Base-by-base conservation (phyloP, 2,888 invertebrate genomes). In the Acanthacorydalis orientalis region DNA sequence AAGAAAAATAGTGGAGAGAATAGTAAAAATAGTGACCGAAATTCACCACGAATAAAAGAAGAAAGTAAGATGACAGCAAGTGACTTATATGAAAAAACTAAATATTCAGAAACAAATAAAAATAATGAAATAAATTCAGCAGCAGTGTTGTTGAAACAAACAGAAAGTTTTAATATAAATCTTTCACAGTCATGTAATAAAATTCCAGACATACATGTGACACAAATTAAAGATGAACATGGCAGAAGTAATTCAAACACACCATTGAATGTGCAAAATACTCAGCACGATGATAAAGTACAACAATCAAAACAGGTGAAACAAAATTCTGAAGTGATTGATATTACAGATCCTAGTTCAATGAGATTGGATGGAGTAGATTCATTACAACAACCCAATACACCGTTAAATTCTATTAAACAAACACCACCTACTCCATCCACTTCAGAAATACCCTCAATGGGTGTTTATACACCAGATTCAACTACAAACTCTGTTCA, bases 391-490 rank as follows among this genome's bases (percentile, higher is more conserved):
- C 59, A 59, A 48, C 55, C 57, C 14, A 49, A 58, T 48, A 57
- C 61, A 8, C 57, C 59, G 1, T 44, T 51, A 9, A 64, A 64
- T n/a, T 65, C 68, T 1, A 63, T 68, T 0, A 70, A 72, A 52
- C 66, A 70, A 43, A 70, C 72, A 1, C 68, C 70, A 31, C 68
- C 72, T 7, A 57, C 59, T 37, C 63, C 65, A 12, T 67, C 68
- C 10, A 68, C 70, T 44, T 62, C 77, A 0, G 82, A 81, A 44
- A 64, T 83, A 51, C 79, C 82, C n/a, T 83, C 84, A 1, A 80
- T 87, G 79, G 86, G 85, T 0, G 85, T 88, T 0, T 90, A 89
- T 59, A 88, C 85, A 0, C 83, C 88, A 0, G 88, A 88, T 57
- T 82, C 88, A 0, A 82, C 85, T 0, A 81, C 83, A 35, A 88